Conservation (phyloP, 2,113 vertebrate genomes). For the mouse (Mus musculus) region GRCm39 chr8:60699001-60699500, state of each 20-base stretch:
- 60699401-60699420: neutral
- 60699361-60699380: neutral
- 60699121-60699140: constrained; percentile 32
- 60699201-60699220: neutral
- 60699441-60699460: neutral
- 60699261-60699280: neutral
- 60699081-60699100: constrained; percentile 25
- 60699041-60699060: constrained; percentile 19
- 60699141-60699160: constrained; percentile 2
- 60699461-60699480: neutral
- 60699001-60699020: constrained; percentile 70
- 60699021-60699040: constrained; percentile 62
- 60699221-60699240: neutral
- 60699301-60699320: neutral
- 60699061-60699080: constrained; percentile 59
- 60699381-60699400: neutral
- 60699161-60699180: neutral
- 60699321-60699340: neutral
- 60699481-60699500: neutral
- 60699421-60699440: neutral
- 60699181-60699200: neutral
- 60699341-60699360: neutral
- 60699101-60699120: constrained; percentile 40
- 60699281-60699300: neutral
- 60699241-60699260: neutral